A percentile compares a stretch with the other conserved stretches of the same genome.
These are phyloP conservation scores for Delia radicum DNA, from an alignment of 1,140 invertebrate genomes.

Conservation along the genomic window DNA sequence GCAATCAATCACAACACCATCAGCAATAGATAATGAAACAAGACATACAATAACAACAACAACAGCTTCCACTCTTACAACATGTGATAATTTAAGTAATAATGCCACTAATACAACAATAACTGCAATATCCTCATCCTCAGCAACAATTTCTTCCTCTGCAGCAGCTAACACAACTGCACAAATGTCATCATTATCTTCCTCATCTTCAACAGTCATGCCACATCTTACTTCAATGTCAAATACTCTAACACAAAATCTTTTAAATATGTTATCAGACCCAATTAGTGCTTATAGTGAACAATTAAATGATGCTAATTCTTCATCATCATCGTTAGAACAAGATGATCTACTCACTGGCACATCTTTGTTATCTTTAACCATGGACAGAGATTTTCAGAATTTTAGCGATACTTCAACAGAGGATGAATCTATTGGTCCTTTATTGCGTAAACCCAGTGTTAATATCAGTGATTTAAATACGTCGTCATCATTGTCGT, in stretches of 20 bases:
- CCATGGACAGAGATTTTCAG: constrained; percentile 21
- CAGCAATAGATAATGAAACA: constrained; percentile 24
- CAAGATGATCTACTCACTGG: constrained; percentile 3
- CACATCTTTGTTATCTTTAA: background rate
- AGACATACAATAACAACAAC: constrained; percentile 25
- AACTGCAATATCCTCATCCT: background rate
- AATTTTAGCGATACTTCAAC: constrained; percentile 31
- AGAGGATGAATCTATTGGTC: constrained; percentile 44
- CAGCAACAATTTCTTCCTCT: background rate
- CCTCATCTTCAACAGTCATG: constrained; percentile 27
- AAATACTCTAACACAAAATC: constrained; percentile 52
- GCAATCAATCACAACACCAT: constrained; percentile 26
- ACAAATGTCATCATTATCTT: constrained; percentile 4
- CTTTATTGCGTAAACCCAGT: constrained; percentile 39
- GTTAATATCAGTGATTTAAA: background rate
- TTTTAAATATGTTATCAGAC: constrained; percentile 54
- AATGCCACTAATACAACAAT: constrained; percentile 7
- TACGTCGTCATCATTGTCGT: constrained; percentile 3
- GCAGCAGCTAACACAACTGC: background rate
- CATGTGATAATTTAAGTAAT: background rate
- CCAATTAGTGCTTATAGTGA: constrained; percentile 52
- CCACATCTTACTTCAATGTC: constrained; percentile 40
- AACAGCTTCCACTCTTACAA: background rate
- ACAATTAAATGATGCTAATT: constrained; percentile 40
- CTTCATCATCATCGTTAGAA: constrained; percentile 5